phyloP scores from a whole-genome alignment of 2,888 invertebrate species.

The Limnephilus rhombicus region DNA sequence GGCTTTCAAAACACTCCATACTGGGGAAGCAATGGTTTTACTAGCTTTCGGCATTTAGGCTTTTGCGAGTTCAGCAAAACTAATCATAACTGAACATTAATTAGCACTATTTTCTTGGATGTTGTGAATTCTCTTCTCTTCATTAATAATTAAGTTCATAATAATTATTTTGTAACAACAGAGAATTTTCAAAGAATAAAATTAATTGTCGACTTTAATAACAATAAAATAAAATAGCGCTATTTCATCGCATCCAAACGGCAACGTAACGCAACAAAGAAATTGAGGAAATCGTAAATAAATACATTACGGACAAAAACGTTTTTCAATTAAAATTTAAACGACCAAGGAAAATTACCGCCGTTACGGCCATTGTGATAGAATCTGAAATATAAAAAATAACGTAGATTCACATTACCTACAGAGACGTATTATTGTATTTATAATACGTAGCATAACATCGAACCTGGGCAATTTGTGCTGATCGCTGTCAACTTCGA shows the following conservation, averaged over 20 bases:
- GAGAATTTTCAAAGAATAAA: background rate
- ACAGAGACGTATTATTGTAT: background rate
- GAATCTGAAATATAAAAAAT: slow-evolving; percentile 14
- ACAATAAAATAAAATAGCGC: background rate
- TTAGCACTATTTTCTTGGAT: background rate
- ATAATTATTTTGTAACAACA: background rate
- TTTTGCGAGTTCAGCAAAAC: background rate
- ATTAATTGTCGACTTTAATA: background rate
- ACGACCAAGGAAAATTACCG: slow-evolving; percentile 8
- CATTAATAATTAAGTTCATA: background rate
- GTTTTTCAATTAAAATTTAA: slow-evolving; percentile 15
- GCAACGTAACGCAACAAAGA: background rate
- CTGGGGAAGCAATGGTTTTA: background rate
- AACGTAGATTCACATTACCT: background rate
- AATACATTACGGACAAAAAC: background rate
- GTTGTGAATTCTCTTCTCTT: background rate
- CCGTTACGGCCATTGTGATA: slow-evolving; percentile 21
- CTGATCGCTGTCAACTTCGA: background rate
- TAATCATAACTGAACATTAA: background rate
- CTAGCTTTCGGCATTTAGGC: background rate
- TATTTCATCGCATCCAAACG: background rate
- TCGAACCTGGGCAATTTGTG: background rate
- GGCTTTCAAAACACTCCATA: too few relatives aligned
- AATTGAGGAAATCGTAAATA: slow-evolving; percentile 8
- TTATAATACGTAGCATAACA: background rate